Conservation (phyloP, 2,113 vertebrate species). For the Hippocampus guttulatus region DNA sequence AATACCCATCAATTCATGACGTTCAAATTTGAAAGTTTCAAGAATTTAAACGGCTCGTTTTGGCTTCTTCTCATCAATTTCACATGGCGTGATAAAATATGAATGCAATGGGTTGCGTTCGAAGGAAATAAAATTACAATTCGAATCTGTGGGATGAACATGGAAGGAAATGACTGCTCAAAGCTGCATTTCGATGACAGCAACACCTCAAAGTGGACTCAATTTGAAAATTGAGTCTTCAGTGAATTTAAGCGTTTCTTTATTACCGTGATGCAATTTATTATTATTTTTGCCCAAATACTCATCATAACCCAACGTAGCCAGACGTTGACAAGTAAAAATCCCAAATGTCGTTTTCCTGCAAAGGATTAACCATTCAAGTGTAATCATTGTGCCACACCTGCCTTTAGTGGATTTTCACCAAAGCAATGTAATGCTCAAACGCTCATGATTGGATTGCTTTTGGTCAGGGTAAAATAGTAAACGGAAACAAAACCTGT, state of each 20-base stretch:
- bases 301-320: neutral
- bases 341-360: conserved; percentile 62
- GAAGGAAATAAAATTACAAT: neutral
- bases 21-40: too few relatives aligned
- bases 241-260: neutral
- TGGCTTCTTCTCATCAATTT: too few relatives aligned
- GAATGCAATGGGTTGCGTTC: neutral
- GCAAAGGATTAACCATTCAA: conserved; percentile 24
- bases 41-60: neutral
- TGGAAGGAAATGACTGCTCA: neutral
- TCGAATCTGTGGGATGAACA: neutral
- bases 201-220: too few relatives aligned
- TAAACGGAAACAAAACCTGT: neutral
- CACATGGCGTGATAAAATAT: too few relatives aligned
- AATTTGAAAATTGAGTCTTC: neutral
- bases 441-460: conserved; percentile 47
- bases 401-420: conserved; percentile 20
- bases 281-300: neutral
- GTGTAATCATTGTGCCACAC: conserved; percentile 33
- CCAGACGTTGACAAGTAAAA: conserved; percentile 5
- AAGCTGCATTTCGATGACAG: neutral
- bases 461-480: neutral
- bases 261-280: too few relatives aligned
- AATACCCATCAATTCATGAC: too few relatives aligned
- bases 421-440: conserved; percentile 3